Evolutionary conservation across 2,113 vertebrate species (phyloP), one percentile per base, ranked within the genome.

Genomic region (Poeciliopsis prolifica): DNA sequence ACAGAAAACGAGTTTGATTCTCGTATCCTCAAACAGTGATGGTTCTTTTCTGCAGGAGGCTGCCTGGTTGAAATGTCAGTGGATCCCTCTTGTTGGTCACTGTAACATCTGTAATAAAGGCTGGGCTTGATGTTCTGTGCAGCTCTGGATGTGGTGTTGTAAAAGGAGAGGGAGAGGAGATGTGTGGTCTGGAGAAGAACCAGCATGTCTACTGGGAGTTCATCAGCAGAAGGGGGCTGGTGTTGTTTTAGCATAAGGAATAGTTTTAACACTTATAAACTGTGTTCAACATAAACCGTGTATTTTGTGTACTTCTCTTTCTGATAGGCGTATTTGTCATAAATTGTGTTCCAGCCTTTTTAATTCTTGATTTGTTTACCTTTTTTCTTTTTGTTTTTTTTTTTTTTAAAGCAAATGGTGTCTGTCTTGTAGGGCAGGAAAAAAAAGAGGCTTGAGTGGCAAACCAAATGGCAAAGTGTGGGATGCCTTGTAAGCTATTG

Each of bases 391-490:
- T 51, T 51, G 1, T 29, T 29, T 29, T 29, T 29, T 29, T 29
- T 29, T 29, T 29, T 29, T 54, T 54, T 7, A 8, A 54, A 54
- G 19, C 17, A 42, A 13, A 42, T 54, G 48, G 5, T 54, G 15
- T 54, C 22, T 24, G 17, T 54, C 22, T 54, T 9, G 5, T 54
- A 24, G 24, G 19, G 7, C 51, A 10, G 10, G 2, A 10, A 10
- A 37, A 11, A 69, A 61, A 74, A 29, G 44, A 28, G 72, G 65
- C 73, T 35, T 40, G 48, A 62, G 77, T 81, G 79, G 77, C 70
- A 79, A 70, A 72, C 71, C 87, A 88, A 90, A 87, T 87, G 83
- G 75, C 65, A 10, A 12, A 17, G 79, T 79, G 72, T 82, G 70
- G 58, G 65, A 61, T 72, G 66, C 71, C 60, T 75, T 78, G 40